Evolutionary conservation across 2,113 vertebrate genomes (phyloP).

Genomic region (Polypterus senegalus): DNA sequence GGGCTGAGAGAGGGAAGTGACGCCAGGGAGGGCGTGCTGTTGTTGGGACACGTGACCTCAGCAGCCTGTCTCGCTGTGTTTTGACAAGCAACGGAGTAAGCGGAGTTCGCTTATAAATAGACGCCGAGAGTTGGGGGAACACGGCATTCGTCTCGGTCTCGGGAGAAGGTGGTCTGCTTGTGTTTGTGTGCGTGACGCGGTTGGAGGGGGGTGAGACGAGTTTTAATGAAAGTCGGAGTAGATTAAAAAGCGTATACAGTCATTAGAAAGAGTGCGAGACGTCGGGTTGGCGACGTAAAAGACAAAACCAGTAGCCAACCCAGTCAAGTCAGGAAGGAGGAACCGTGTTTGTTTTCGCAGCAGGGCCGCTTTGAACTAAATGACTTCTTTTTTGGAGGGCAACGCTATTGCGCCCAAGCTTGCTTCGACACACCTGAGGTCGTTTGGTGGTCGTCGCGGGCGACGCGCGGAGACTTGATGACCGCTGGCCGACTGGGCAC

Average conservation of each 20-base stretch:
- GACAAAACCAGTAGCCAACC: no score
- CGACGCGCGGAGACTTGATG: slow-evolving; percentile 2
- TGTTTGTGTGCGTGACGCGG: neutral
- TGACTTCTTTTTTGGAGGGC: slow-evolving; percentile 12
- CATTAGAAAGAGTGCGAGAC: no score
- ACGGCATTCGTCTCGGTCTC: slow-evolving; percentile 7
- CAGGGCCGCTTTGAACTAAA: neutral
- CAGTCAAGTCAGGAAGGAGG: no score
- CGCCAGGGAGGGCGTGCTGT: slow-evolving; percentile 27
- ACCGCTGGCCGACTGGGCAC: neutral
- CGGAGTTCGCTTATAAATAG: slow-evolving; percentile 15
- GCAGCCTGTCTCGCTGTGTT: slow-evolving; percentile 45
- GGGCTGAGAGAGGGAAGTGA: slow-evolving; percentile 38
- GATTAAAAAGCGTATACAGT: no score
- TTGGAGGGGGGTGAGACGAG: slow-evolving; percentile 3
- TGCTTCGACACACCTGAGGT: slow-evolving; percentile 2
- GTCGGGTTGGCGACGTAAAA: no score
- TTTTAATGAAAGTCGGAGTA: no score
- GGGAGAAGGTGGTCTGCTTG: slow-evolving; percentile 9
- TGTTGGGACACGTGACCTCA: slow-evolving; percentile 51
- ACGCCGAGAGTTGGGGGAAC: slow-evolving; percentile 2
- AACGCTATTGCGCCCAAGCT: slow-evolving; percentile 6
- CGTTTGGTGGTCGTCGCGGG: neutral
- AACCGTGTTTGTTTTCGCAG: no score
- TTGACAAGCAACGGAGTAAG: slow-evolving; percentile 53